Evolutionary conservation across 2,888 invertebrate genomes (phyloP).

Genomic region (Chalcosyrphus nemorum): DNA sequence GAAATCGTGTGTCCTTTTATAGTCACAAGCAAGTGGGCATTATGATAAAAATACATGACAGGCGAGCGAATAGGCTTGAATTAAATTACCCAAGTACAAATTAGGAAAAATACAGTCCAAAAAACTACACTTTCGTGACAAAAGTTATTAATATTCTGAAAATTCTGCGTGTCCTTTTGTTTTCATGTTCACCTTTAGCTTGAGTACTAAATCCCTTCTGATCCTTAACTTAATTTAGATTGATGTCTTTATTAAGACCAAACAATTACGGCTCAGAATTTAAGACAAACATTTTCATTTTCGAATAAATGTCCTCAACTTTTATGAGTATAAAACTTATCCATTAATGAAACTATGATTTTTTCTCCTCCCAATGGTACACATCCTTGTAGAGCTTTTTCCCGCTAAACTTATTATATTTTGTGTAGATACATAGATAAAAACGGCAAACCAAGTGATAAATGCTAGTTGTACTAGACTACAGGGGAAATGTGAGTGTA

Average conservation of each 20-base stretch:
- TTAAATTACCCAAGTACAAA: no score
- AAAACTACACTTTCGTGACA: neutral
- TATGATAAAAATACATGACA: no score
- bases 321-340: neutral
- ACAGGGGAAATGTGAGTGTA: conserved; percentile 33
- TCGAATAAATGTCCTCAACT: no score
- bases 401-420: neutral
- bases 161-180: neutral
- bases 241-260: neutral
- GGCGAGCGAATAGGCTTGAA: no score
- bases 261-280: neutral
- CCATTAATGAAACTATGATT: neutral
- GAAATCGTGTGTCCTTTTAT: no score
- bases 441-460: conserved; percentile 8
- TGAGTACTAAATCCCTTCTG: neutral
- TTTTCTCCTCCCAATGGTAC: neutral
- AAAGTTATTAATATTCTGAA: neutral
- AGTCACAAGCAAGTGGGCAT: no score
- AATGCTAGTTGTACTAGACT: conserved; percentile 18
- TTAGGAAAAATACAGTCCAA: no score
- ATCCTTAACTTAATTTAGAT: neutral
- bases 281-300: neutral
- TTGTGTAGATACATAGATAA: no score
- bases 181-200: neutral
- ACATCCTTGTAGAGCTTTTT: neutral